These are phyloP conservation scores for Australoheros facetus DNA, from an alignment of 2,797 vertebrate genomes.

Conservation along the genomic window DNA sequence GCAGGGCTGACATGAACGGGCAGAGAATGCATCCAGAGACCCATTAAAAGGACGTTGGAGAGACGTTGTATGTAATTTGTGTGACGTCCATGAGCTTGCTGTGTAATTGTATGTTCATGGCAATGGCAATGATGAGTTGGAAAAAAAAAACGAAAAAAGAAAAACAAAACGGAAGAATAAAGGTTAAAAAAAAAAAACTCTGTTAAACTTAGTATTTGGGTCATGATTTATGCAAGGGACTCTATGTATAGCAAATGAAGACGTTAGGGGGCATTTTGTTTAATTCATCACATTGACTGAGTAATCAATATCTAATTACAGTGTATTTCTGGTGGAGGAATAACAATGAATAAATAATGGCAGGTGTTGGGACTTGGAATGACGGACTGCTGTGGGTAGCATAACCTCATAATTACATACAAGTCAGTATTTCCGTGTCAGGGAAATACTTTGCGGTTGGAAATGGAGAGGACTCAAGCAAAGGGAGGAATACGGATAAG, in stretches of 20 bases:
- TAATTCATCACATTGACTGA: conserved; percentile 82
- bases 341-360: conserved; percentile 83
- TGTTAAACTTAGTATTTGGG: conserved; percentile 45
- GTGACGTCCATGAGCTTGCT: conserved; percentile 60
- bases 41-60: conserved; percentile 64
- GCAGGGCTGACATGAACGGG: conserved; percentile 85
- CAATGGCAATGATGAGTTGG: conserved; percentile 58
- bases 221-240: conserved; percentile 63
- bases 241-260: conserved; percentile 67
- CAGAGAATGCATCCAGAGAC: conserved; percentile 87
- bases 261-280: conserved; percentile 77
- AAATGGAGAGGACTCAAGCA: conserved; percentile 73
- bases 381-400: conserved; percentile 74
- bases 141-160: conserved; percentile 37
- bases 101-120: conserved; percentile 51
- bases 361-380: conserved; percentile 73
- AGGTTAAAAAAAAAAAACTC: conserved; percentile 28
- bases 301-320: conserved; percentile 84
- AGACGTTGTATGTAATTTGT: conserved; percentile 77
- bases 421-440: conserved; percentile 82
- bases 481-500: conserved; percentile 58
- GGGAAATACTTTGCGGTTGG: conserved; percentile 77
- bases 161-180: conserved; percentile 42
- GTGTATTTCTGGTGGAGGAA: conserved; percentile 81
- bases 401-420: conserved; percentile 84